Evolutionary conservation across 2,888 invertebrate genomes (phyloP), one percentile per base, ranked within the genome.

Genomic region (Biston betularia): DNA sequence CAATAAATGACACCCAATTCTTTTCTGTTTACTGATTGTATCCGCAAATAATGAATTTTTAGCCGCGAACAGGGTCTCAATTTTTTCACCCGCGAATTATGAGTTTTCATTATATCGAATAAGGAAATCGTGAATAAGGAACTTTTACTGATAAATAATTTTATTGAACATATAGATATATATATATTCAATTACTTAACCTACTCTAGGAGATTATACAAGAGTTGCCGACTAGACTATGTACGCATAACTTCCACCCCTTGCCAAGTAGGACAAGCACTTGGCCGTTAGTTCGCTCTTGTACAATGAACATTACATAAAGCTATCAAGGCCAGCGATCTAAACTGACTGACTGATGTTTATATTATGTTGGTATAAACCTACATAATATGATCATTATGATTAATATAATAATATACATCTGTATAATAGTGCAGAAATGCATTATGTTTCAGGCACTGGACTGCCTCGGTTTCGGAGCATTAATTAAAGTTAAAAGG

Each of bases 211-310:
- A 35, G 53, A n/a, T 40, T 53, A 40, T n/a, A 15, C 15, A 12
- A 4, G 50, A 8, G 52, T 38, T 44, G 35, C 38, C 44, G 60
- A 46, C 68, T 10, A 62, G 68, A 55, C 66, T 42, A 24, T 15
- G 52, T 65, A 50, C 58, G 62, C 64, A 66, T 63, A 62, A 50
- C 64, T 71, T 65, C 70, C 62, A 34, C 61, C 44, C 58, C 38
- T 53, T 68, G 73, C 75, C 75, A 75, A 75, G 69, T 73, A 45
- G 73, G 71, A 12, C 70, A 52, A 48, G 57, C 63, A 59, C 68
- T 66, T 68, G 65, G 64, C 65, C 57, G 49, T 59, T 57, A 46
- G 44, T 68, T 45, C 34, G 59, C 49, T 62, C 45, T 62, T 58
- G 59, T 57, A 70, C 67, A 70, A 63, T 67, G 56, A 48, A 52